Percentiles rank a stretch among this genome's conserved stretches.
These are phyloP conservation scores for Atta colombica DNA, from an alignment of 1,140 invertebrate genomes.

Conservation along the genomic window DNA sequence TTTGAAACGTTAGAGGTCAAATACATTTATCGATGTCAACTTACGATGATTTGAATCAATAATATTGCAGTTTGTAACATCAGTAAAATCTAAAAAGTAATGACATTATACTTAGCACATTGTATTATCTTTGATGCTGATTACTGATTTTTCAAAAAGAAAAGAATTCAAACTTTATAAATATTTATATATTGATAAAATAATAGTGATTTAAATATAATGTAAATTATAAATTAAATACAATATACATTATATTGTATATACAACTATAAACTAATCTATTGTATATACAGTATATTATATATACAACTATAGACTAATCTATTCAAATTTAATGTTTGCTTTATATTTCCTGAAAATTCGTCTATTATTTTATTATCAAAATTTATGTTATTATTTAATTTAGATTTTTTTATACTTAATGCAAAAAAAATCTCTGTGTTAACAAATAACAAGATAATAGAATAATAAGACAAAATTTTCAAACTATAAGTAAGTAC, in stretches of 20 bases:
- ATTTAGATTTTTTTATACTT: not conserved
- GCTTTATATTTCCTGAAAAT: not conserved
- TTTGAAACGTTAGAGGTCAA: not conserved
- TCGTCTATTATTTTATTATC: not conserved
- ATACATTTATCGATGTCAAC: not conserved
- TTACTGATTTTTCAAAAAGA: not conserved
- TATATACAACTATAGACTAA: not conserved
- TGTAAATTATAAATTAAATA: not conserved
- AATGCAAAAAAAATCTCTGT: not conserved
- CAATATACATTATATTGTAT: no score
- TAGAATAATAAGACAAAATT: not conserved
- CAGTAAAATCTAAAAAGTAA: not conserved
- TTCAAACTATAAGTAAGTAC: not conserved
- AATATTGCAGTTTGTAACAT: not conserved
- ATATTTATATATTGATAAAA: not conserved
- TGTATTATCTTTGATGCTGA: not conserved
- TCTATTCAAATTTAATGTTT: not conserved
- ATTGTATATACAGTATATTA: not conserved
- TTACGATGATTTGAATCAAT: not conserved
- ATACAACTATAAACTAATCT: not conserved
- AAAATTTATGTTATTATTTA: not conserved
- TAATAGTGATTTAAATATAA: not conserved
- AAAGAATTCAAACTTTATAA: not conserved
- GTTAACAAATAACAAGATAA: slow-evolving; percentile 2
- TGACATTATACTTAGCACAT: not conserved